Evolutionary conservation across 2,797 vertebrate genomes (phyloP).

Genomic region (Taeniopygia guttata): DNA sequence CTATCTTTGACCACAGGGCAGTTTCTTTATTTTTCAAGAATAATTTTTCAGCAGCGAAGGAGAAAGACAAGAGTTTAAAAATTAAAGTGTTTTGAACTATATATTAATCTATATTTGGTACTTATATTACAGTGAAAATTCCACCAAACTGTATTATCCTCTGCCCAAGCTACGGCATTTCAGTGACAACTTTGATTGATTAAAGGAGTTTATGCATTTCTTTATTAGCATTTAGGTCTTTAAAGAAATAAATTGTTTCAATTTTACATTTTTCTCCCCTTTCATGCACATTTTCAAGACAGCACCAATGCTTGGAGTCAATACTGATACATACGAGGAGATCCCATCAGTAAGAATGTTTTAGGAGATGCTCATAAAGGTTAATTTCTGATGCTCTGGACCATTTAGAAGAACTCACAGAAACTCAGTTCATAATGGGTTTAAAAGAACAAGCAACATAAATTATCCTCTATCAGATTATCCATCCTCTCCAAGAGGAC

Average conservation of each 20-base stretch:
- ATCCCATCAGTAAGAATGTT: background rate
- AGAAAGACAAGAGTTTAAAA: slow-evolving; percentile 68
- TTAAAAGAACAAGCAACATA: background rate
- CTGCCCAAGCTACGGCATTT: slow-evolving; percentile 6
- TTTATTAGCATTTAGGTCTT: slow-evolving; percentile 44
- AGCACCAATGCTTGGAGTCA: background rate
- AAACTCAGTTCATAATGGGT: background rate
- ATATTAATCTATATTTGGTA: slow-evolving; percentile 69
- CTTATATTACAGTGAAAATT: slow-evolving; percentile 43
- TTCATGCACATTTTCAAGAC: background rate
- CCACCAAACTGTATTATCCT: slow-evolving; percentile 35
- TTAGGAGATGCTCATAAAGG: background rate
- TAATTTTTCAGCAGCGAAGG: slow-evolving; percentile 66
- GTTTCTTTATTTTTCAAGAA: slow-evolving; percentile 76
- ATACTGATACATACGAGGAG: background rate
- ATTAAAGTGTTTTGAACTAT: slow-evolving; percentile 67
- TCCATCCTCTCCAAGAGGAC: fast-evolving
- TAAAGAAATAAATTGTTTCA: slow-evolving; percentile 11
- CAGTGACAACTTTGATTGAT: slow-evolving; percentile 65
- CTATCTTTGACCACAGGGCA: slow-evolving; percentile 84
- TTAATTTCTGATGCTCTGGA: background rate
- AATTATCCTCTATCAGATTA: background rate
- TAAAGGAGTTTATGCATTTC: slow-evolving; percentile 31
- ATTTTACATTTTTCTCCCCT: background rate
- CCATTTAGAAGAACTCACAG: background rate